phyloP scores from a whole-genome alignment of 2,888 invertebrate species.

The Tyria jacobaeae region DNA sequence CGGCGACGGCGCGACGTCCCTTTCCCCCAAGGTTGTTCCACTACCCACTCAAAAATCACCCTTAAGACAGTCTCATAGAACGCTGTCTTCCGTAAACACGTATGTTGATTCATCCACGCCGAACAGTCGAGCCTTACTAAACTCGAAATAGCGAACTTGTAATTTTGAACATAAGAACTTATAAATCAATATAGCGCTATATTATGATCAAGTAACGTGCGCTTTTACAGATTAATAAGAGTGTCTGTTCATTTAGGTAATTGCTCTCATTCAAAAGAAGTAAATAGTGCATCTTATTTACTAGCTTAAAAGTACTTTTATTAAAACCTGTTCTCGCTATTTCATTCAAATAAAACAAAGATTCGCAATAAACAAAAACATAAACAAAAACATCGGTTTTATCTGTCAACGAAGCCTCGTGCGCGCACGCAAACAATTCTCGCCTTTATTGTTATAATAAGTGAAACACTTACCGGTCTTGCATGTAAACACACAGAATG shows the following conservation, averaged over 20 bases:
- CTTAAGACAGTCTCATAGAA: conserved; percentile 39
- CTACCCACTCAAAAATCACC: conserved; percentile 54
- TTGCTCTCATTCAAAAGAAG: too few relatives aligned
- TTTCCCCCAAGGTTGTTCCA: conserved; percentile 77
- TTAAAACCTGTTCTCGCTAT: neutral
- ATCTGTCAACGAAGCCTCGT: conserved; percentile 67
- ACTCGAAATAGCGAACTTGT: conserved; percentile 36
- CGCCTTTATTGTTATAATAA: conserved; percentile 38
- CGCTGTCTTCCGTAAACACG: conserved; percentile 18
- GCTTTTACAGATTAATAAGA: conserved; percentile 14
- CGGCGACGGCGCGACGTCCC: conserved; percentile 73
- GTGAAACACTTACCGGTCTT: conserved; percentile 39
- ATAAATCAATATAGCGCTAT: conserved; percentile 3
- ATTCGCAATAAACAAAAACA: conserved; percentile 39
- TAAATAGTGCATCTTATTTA: neutral
- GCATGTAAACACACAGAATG: conserved; percentile 27
- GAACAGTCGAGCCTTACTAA: conserved; percentile 62
- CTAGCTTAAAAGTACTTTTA: neutral
- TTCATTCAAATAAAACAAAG: neutral
- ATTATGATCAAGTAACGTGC: conserved; percentile 11
- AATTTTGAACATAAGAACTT: conserved; percentile 20
- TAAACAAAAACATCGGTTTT: conserved; percentile 67
- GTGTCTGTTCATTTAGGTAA: neutral
- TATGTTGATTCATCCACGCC: conserved; percentile 56
- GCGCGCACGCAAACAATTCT: conserved; percentile 45